These are phyloP conservation scores for Choloepus hoffmanni DNA, from an alignment of 2,113 vertebrate species.

Conservation along the genomic window DNA sequence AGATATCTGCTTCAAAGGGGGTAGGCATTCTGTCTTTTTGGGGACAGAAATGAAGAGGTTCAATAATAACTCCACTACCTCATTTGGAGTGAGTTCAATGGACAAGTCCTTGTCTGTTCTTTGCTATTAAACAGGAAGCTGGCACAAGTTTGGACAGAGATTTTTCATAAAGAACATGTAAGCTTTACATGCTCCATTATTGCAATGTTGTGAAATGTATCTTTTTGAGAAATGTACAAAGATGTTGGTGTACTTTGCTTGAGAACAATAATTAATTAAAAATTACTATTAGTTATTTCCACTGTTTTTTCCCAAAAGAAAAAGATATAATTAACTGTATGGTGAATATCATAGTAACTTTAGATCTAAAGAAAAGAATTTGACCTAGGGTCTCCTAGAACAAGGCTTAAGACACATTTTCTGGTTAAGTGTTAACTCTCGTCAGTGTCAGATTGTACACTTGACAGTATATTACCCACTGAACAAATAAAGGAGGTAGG, in stretches of 20 bases:
- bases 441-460: background rate
- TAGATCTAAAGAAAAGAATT: background rate
- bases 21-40: background rate
- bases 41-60: background rate
- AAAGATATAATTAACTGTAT: background rate
- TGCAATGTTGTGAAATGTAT: background rate
- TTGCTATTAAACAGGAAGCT: background rate
- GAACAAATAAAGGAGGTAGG: background rate
- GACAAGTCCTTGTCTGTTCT: background rate
- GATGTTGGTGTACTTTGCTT: constrained; percentile 20
- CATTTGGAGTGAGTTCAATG: background rate
- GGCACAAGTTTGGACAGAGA: background rate
- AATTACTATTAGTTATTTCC: constrained; percentile 16
- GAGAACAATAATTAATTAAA: background rate
- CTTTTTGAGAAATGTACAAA: background rate
- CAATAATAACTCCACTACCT: background rate
- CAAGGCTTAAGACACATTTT: constrained; percentile 8
- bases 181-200: background rate
- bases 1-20: background rate
- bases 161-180: background rate
- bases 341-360: background rate
- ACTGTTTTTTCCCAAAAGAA: background rate
- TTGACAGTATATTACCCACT: background rate
- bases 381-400: background rate
- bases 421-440: background rate